Evolutionary conservation across 2,888 invertebrate species (phyloP).

Genomic region (Cephus sareptanus): DNA sequence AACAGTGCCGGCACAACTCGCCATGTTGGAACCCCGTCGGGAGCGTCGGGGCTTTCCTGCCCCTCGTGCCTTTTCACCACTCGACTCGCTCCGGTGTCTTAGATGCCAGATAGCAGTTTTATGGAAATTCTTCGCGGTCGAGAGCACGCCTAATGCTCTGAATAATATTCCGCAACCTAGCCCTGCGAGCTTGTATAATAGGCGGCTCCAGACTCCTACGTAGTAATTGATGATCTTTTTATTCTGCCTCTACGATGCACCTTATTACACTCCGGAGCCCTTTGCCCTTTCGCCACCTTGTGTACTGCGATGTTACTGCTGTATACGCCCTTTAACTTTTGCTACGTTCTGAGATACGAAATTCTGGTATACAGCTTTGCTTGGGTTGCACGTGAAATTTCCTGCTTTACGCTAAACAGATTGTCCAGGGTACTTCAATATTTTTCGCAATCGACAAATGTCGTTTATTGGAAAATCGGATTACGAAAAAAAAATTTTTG

Average conservation of each 20-base stretch:
- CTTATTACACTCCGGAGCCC: conserved; percentile 36
- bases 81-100: conserved; percentile 37
- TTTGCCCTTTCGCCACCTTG: background rate
- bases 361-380: background rate
- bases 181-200: conserved; percentile 35
- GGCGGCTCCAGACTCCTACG: conserved; percentile 27
- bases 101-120: conserved; percentile 59
- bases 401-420: background rate
- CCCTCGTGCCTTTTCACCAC: background rate
- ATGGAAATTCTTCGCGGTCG: conserved; percentile 58
- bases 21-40: conserved; percentile 12
- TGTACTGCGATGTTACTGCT: background rate
- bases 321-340: background rate
- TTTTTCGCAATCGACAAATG: background rate
- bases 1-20: conserved; percentile 16
- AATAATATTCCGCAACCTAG: conserved; percentile 59
- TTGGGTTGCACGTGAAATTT: background rate
- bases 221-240: conserved; percentile 60
- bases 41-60: background rate
- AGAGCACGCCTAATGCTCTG: conserved; percentile 59
- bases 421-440: background rate
- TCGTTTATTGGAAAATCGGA: background rate
- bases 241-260: conserved; percentile 51
- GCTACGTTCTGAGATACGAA: background rate
- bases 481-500: background rate